Evolutionary conservation across 2,888 invertebrate genomes (phyloP), one percentile per base, ranked within the genome.

Genomic region (Tenthredo livida): DNA sequence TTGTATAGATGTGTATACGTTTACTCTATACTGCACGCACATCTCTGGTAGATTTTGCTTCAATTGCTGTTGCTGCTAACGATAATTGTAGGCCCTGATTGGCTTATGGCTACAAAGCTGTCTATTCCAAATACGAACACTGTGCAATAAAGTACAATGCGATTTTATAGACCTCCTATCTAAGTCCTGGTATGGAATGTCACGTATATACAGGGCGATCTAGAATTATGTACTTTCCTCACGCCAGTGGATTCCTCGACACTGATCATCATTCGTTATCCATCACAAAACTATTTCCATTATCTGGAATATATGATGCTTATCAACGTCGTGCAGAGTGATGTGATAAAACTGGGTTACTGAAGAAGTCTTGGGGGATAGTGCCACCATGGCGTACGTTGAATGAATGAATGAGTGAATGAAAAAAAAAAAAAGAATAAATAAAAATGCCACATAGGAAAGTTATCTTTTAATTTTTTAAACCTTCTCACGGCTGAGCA

Each of bases 1-100:
- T 77, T 54, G 50, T 33, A 33, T 77, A 54, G 10, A 33, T 54
- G 47, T 25, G 54, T 54, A 40, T n/a, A 33, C 3, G 29, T 21
- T 40, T 43, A 73, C 25, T 40, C 43, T 4, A n/a, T n/a, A n/a
- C n/a, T 29, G 17, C 73, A 73, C 29, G 12, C 21, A 7, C 43
- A 43, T n/a, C 6, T 43, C 1, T 25, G 77, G 77, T 73, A n/a
- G 29, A 50, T 29, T 21, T 40, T 80, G 80, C 61, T 61, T 58
- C 80, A 80, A 80, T 80, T 61, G 80, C 58, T 40, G 80, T 80
- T 61, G 15, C 61, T 61, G 61, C 80, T 80, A 80, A 80, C 80
- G 80, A 80, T 80, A 80, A 80, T 80, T 80, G 80, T 58, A 80
- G 61, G 40, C 12, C 25, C 58, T 80, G 80, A 80, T 80, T 80